Conservation (phyloP, 2,888 invertebrate genomes). For the Andrena flavipes region DNA sequence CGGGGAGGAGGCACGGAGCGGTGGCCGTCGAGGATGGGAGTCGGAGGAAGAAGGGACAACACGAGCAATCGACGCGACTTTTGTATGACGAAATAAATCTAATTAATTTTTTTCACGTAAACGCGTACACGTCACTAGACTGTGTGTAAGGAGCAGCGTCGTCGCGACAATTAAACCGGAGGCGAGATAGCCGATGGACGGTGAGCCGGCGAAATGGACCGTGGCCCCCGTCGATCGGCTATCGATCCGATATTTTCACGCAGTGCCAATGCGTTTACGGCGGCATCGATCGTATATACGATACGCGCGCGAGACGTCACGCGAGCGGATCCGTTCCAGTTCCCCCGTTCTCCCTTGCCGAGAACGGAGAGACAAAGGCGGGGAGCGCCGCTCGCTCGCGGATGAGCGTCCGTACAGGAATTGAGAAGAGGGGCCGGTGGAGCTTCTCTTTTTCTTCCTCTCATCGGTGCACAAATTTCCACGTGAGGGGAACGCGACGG, state of each 20-base stretch:
- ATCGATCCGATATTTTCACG: conserved; percentile 5
- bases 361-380: neutral
- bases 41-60: neutral
- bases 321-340: conserved; percentile 2
- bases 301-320: conserved; percentile 5
- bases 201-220: neutral
- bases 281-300: neutral
- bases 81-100: conserved; percentile 46
- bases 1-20: neutral
- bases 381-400: neutral
- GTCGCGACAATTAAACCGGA: conserved; percentile 1
- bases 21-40: neutral
- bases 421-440: conserved; percentile 13
- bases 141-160: conserved; percentile 21
- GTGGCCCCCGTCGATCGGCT: neutral
- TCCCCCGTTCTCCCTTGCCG: conserved; percentile 8
- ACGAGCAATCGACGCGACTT: conserved; percentile 36
- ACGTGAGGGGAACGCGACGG: neutral
- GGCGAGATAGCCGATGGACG: neutral
- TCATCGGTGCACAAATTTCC: conserved; percentile 17
- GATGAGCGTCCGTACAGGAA: conserved; percentile 33
- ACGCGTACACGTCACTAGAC: conserved; percentile 29
- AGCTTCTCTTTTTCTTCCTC: neutral
- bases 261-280: conserved; percentile 33
- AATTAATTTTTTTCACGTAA: conserved; percentile 52